Evolutionary conservation across 2,113 vertebrate species (phyloP).

Genomic region (Sisor rabdophorus): DNA sequence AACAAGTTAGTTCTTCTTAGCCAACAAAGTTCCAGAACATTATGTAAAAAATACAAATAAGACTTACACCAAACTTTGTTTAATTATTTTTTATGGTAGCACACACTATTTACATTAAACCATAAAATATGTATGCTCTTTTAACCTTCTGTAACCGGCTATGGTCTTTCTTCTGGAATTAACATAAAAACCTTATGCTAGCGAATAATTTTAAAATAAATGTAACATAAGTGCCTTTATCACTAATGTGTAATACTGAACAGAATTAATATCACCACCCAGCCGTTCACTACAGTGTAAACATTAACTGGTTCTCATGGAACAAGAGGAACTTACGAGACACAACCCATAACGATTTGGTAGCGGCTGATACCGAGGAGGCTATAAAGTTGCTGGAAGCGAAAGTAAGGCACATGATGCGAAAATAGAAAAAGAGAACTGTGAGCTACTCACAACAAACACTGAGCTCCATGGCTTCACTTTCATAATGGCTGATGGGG

Average conservation of each 20-base stretch:
- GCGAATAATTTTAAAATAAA: no score
- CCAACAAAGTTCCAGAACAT: no score
- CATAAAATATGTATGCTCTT: neutral
- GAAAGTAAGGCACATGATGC: neutral
- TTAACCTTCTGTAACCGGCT: neutral
- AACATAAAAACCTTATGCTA: no score
- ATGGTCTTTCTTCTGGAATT: neutral
- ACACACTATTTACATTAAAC: neutral
- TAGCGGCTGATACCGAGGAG: neutral
- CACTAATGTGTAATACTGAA: neutral
- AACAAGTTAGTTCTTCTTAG: no score
- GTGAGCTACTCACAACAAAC: constrained; percentile 70
- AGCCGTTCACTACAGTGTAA: constrained; percentile 53
- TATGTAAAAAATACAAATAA: no score
- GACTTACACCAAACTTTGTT: neutral
- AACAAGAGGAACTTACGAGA: constrained; percentile 30
- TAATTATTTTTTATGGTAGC: neutral
- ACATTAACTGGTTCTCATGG: constrained; percentile 46
- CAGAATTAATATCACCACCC: neutral
- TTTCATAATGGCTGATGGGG: constrained; percentile 56
- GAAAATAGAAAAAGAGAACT: neutral
- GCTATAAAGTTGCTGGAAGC: neutral
- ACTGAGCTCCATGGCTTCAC: constrained; percentile 56
- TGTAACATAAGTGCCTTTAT: no score
- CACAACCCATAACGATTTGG: constrained; percentile 27